These are phyloP conservation scores for Eristalis intricaria DNA, from an alignment of 2,888 invertebrate species.

Conservation along the genomic window DNA sequence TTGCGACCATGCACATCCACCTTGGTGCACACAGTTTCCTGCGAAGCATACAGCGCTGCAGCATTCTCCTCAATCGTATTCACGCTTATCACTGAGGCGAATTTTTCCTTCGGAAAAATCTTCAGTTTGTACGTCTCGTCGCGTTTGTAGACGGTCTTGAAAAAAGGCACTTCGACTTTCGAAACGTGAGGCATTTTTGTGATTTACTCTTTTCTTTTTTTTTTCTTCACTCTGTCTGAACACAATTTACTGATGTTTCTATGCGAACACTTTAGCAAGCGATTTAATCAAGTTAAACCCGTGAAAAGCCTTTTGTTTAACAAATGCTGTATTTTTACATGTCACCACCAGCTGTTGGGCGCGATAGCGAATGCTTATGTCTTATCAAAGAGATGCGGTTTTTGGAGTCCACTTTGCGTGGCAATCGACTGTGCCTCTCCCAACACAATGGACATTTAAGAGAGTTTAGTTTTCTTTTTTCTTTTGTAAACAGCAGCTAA, in stretches of 20 bases:
- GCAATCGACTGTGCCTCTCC: background rate
- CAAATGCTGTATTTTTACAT: constrained; percentile 27
- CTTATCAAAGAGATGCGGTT: constrained; percentile 44
- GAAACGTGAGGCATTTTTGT: constrained; percentile 58
- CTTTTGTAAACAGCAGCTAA: background rate
- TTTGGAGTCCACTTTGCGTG: constrained; percentile 23
- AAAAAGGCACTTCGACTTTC: constrained; percentile 62
- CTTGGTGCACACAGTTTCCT: constrained; percentile 57
- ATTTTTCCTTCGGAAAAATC: constrained; percentile 66
- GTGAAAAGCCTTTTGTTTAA: constrained; percentile 28
- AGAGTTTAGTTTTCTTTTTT: background rate
- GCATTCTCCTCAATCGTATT: constrained; percentile 14
- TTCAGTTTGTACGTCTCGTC: constrained; percentile 55
- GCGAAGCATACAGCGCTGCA: background rate
- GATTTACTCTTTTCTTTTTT: background rate
- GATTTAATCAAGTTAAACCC: constrained; percentile 55
- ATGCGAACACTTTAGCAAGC: constrained; percentile 43
- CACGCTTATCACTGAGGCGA: constrained; percentile 40
- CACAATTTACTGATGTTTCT: background rate
- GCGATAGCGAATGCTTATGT: constrained; percentile 37
- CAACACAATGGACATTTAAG: constrained; percentile 4
- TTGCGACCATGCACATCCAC: constrained; percentile 48
- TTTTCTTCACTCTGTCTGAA: background rate
- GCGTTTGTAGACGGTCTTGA: constrained; percentile 65
- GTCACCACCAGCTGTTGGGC: background rate